These are phyloP conservation scores for Rhingia rostrata DNA, from an alignment of 2,888 invertebrate species.

Conservation along the genomic window DNA sequence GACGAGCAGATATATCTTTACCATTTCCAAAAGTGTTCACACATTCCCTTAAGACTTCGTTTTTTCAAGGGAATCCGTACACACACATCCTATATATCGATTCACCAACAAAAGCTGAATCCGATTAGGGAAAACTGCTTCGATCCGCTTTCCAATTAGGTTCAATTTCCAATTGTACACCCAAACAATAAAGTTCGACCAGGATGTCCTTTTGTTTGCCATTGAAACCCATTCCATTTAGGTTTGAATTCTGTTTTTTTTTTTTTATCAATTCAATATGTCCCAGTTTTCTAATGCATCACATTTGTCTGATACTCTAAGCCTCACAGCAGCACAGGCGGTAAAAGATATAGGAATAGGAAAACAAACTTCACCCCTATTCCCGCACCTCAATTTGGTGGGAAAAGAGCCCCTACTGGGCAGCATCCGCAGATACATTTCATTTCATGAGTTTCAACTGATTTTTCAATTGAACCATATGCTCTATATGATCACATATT, in stretches of 20 bases:
- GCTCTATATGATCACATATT: neutral
- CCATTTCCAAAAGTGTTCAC: too few species aligned
- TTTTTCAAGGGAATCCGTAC: too few species aligned
- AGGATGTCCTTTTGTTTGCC: conserved; percentile 11
- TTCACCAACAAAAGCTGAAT: neutral
- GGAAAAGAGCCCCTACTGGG: conserved; percentile 9
- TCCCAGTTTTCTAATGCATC: conserved; percentile 20
- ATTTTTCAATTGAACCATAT: conserved; percentile 40
- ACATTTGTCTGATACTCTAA: conserved; percentile 35
- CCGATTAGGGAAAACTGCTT: neutral
- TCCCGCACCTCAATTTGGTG: conserved; percentile 2
- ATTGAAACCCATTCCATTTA: conserved; percentile 11
- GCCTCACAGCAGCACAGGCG: conserved; percentile 3
- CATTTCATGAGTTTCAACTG: conserved; percentile 1
- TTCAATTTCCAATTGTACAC: conserved; percentile 13
- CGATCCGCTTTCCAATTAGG: conserved; percentile 21
- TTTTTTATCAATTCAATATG: conserved; percentile 6
- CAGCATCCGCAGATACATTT: conserved; percentile 32
- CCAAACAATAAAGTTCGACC: conserved; percentile 6
- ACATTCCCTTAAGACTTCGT: too few species aligned
- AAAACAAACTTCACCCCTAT: neutral
- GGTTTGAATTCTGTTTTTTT: neutral
- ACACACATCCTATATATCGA: too few species aligned
- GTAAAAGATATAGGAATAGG: neutral
- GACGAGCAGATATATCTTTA: neutral